A percentile compares a stretch with the other conserved stretches of the same genome.
Conservation (phyloP, 2,888 invertebrate species). For the Hypena proboscidalis region DNA sequence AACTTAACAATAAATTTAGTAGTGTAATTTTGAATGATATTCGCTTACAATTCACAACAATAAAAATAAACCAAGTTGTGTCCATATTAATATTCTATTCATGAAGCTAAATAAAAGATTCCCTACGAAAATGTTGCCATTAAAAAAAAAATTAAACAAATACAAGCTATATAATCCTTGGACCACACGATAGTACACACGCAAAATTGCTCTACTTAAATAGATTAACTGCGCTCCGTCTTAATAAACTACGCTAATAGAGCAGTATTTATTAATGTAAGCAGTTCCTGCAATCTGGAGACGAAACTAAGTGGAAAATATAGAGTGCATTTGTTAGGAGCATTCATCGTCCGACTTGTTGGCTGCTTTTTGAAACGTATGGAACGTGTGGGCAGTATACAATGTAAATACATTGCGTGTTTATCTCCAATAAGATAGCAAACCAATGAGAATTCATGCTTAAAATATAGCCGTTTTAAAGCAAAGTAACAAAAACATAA, state of each 20-base stretch:
- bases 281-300: slow-evolving; percentile 32
- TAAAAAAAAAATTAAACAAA: too few species aligned
- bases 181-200: slow-evolving; percentile 22
- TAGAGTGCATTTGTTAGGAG: slow-evolving; percentile 25
- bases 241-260: slow-evolving; percentile 42
- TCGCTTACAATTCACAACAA: too few species aligned
- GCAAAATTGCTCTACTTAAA: slow-evolving; percentile 36
- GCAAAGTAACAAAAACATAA: too few species aligned
- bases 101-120: too few species aligned
- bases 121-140: too few species aligned
- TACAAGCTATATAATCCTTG: too few species aligned
- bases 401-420: slow-evolving; percentile 3
- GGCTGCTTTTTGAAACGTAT: slow-evolving; percentile 39
- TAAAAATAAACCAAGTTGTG: too few species aligned
- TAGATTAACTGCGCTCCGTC: slow-evolving; percentile 30
- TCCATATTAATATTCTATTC: too few species aligned
- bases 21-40: too few species aligned
- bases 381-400: too few species aligned
- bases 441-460: background rate
- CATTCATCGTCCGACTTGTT: slow-evolving; percentile 40
- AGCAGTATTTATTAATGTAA: slow-evolving; percentile 44
- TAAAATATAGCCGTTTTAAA: background rate
- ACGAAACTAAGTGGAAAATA: slow-evolving; percentile 36
- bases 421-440: background rate
- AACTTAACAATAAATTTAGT: too few species aligned